These are phyloP conservation scores for Cavia porcellus DNA, from an alignment of 2,113 vertebrate species.

Conservation along the genomic window DNA sequence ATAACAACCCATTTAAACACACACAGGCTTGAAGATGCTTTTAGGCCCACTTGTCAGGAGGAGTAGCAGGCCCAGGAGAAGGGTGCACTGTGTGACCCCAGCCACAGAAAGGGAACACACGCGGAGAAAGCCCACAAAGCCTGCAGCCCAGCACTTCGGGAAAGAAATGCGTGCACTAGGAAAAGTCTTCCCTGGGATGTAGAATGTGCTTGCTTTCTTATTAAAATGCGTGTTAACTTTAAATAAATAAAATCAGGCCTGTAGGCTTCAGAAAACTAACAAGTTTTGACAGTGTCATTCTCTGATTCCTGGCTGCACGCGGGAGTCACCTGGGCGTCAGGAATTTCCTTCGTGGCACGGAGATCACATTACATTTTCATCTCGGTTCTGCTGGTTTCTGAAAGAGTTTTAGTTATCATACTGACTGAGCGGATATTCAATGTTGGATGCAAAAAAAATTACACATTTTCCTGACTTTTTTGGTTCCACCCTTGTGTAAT, in stretches of 20 bases:
- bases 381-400: conserved; percentile 80
- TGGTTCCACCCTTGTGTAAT: not conserved
- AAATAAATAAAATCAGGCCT: conserved; percentile 91
- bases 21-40: conserved; percentile 5
- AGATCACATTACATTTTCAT: conserved; percentile 79
- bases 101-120: conserved; percentile 81
- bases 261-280: conserved; percentile 88
- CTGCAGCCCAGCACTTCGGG: conserved; percentile 73
- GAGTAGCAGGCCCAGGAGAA: conserved; percentile 67
- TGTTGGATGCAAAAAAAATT: not conserved
- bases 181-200: conserved; percentile 87
- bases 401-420: not conserved
- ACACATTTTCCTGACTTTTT: conserved; percentile 13
- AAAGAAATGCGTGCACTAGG: conserved; percentile 87
- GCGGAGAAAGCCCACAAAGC: conserved; percentile 79
- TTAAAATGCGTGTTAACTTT: conserved; percentile 90
- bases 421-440: not conserved
- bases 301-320: conserved; percentile 85
- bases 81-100: conserved; percentile 74
- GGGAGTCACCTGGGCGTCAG: conserved; percentile 82
- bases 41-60: conserved; percentile 26
- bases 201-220: conserved; percentile 85
- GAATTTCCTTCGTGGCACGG: conserved; percentile 78
- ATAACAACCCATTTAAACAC: conserved; percentile 65
- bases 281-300: conserved; percentile 87